Percentiles rank a stretch among this genome's conserved stretches.
These are phyloP conservation scores for Euwallacea fornicatus DNA, from an alignment of 1,140 invertebrate species.

Conservation along the genomic window DNA sequence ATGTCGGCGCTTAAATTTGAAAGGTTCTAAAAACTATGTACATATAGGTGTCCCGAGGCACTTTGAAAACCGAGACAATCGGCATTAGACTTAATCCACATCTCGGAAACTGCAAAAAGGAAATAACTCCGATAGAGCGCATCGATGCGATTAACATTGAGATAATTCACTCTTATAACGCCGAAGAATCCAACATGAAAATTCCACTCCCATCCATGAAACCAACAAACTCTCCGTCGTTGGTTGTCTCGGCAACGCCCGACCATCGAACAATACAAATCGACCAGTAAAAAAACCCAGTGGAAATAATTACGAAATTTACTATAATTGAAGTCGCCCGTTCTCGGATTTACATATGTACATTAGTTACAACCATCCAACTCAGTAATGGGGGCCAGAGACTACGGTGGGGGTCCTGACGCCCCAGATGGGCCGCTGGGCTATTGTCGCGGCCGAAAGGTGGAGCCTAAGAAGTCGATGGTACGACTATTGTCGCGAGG, in stretches of 20 bases:
- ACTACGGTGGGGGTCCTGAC: background rate
- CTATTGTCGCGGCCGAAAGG: constrained; percentile 39
- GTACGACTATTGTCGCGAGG: constrained; percentile 45
- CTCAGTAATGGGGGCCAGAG: background rate
- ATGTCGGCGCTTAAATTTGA: no score
- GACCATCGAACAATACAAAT: constrained; percentile 12
- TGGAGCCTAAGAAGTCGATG: constrained; percentile 42
- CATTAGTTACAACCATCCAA: constrained; percentile 39
- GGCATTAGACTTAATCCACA: no score
- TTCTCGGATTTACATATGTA: constrained; percentile 44
- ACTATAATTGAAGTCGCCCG: constrained; percentile 39
- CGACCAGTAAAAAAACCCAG: constrained; percentile 13
- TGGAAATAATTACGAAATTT: constrained; percentile 42
- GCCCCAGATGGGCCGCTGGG: constrained; percentile 38
- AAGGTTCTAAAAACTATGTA: no score
- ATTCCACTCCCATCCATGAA: no score
- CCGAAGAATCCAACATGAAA: no score
- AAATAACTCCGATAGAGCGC: no score
- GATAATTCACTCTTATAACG: no score
- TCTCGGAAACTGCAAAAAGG: no score
- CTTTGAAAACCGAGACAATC: no score
- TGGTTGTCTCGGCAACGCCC: constrained; percentile 6
- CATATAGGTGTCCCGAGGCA: no score
- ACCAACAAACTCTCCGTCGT: no score
- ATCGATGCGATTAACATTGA: no score